Percentiles rank a stretch among this genome's conserved stretches.
These are phyloP conservation scores for Ellobius talpinus DNA, from an alignment of 2,113 vertebrate genomes.

Conservation along the genomic window DNA sequence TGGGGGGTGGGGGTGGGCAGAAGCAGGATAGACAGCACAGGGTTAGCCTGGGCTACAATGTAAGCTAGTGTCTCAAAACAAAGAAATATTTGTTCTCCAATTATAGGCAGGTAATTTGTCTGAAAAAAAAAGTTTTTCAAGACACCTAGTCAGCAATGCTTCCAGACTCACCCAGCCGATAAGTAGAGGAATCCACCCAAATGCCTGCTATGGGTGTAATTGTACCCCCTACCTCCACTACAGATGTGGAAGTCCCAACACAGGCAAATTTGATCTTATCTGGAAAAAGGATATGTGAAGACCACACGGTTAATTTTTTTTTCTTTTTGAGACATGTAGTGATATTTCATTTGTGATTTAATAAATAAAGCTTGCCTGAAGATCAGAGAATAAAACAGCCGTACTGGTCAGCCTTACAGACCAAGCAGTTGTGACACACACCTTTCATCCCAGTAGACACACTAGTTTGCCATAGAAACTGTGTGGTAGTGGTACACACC, in stretches of 20 bases:
- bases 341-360: too few relatives aligned
- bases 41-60: neutral
- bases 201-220: neutral
- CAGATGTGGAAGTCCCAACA: neutral
- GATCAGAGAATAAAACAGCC: too few relatives aligned
- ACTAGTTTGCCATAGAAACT: too few relatives aligned
- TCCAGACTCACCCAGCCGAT: conserved; percentile 23
- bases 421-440: too few relatives aligned
- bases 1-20: too few relatives aligned
- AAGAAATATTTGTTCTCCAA: neutral
- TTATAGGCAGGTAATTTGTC: conserved; percentile 9
- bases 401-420: too few relatives aligned
- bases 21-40: too few relatives aligned
- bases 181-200: neutral
- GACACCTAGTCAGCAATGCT: conserved; percentile 14
- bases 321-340: too few relatives aligned
- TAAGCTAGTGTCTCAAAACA: neutral
- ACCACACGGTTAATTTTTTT: neutral
- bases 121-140: conserved; percentile 19
- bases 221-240: neutral
- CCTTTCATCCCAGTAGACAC: too few relatives aligned
- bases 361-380: too few relatives aligned
- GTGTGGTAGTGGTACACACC: too few relatives aligned
- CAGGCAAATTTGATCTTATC: neutral
- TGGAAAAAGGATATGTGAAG: neutral